These are phyloP conservation scores for Deroplatys truncata DNA, from an alignment of 2,888 invertebrate genomes.

Conservation along the genomic window DNA sequence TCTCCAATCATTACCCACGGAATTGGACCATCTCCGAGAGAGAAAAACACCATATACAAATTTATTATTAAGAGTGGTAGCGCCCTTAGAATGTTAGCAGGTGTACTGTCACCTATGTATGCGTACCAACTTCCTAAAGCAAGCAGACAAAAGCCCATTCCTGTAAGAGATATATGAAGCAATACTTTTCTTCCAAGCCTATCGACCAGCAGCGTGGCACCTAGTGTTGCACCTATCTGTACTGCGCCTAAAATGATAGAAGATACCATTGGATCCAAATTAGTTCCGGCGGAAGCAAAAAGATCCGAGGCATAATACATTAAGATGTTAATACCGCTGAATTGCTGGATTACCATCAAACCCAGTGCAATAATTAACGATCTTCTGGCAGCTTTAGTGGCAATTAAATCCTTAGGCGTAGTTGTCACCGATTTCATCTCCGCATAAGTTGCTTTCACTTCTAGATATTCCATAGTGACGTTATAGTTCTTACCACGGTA, in stretches of 20 bases:
- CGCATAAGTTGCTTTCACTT: slow-evolving; percentile 54
- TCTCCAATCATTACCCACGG: slow-evolving; percentile 86
- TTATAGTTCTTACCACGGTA: slow-evolving; percentile 70
- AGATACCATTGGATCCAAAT: slow-evolving; percentile 32
- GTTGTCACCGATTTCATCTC: slow-evolving; percentile 43
- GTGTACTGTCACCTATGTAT: background rate
- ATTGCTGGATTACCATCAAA: slow-evolving; percentile 7
- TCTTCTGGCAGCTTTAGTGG: slow-evolving; percentile 11
- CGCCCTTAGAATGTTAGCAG: background rate
- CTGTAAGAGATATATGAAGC: slow-evolving; percentile 29
- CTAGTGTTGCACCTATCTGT: slow-evolving; percentile 29
- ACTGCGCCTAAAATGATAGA: slow-evolving; percentile 34
- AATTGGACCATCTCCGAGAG: slow-evolving; percentile 80
- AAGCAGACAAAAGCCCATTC: background rate
- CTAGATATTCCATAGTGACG: slow-evolving; percentile 58
- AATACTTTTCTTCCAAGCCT: slow-evolving; percentile 31
- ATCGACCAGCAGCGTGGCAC: slow-evolving; percentile 31
- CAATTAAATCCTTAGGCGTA: slow-evolving; percentile 26
- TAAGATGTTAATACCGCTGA: slow-evolving; percentile 32
- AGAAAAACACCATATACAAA: slow-evolving; percentile 49
- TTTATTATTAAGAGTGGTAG: background rate
- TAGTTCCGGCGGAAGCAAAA: slow-evolving; percentile 30
- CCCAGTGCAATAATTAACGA: slow-evolving; percentile 6
- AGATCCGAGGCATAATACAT: slow-evolving; percentile 33
- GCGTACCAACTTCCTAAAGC: background rate